Conservation (phyloP, 2,113 vertebrate species). For the Labrus mixtus region DNA sequence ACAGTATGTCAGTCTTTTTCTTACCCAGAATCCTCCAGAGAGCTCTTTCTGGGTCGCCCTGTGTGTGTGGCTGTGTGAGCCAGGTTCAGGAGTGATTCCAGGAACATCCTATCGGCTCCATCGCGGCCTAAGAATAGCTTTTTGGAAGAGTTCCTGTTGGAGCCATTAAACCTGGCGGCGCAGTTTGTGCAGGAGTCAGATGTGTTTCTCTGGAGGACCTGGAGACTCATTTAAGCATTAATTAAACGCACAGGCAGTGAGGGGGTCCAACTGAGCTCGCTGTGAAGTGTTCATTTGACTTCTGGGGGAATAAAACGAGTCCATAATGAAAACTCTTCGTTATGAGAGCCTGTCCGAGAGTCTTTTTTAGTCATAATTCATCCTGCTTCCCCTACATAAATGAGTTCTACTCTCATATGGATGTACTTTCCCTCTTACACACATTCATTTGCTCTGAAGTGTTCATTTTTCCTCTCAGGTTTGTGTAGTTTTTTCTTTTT, state of each 20-base stretch:
- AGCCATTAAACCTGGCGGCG: slow-evolving; percentile 2
- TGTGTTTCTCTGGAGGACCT: slow-evolving; percentile 22
- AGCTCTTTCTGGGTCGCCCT: slow-evolving; percentile 15
- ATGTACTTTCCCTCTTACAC: background rate
- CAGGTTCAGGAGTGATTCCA: background rate
- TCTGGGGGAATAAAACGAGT: slow-evolving; percentile 9
- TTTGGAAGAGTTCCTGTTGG: background rate
- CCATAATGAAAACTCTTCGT: slow-evolving; percentile 5
- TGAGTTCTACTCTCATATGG: background rate
- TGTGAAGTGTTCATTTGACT: slow-evolving; percentile 22
- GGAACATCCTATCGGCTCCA: background rate
- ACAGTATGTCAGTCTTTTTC: slow-evolving; percentile 26
- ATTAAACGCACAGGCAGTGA: slow-evolving; percentile 19
- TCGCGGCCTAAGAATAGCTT: background rate
- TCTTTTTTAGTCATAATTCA: background rate
- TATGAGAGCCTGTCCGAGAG: background rate
- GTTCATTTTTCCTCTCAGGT: no score
- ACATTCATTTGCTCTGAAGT: no score
- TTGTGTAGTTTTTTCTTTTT: no score
- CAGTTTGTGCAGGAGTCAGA: slow-evolving; percentile 8
- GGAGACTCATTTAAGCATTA: slow-evolving; percentile 18
- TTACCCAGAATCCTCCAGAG: slow-evolving; percentile 32
- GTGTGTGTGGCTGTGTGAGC: slow-evolving; percentile 14
- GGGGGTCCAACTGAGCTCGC: slow-evolving; percentile 26
- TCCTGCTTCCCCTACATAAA: background rate